Base-by-base conservation (phyloP, 2,113 vertebrate genomes). In the Lophius piscatorius region DNA sequence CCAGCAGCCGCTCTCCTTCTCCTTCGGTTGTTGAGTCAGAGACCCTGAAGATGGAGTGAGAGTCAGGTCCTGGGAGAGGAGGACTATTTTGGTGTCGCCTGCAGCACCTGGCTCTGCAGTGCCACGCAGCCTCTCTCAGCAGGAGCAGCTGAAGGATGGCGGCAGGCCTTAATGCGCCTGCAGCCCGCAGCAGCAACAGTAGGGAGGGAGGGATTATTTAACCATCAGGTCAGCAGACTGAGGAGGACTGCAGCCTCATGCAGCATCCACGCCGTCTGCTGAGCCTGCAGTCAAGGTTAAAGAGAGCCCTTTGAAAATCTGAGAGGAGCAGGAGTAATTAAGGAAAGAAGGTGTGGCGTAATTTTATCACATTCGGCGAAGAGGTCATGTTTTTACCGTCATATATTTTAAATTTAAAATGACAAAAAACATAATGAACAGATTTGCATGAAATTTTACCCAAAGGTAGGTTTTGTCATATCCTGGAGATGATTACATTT, bases 71-170 rank as follows among this genome's bases (percentile, higher is more conserved):
- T 68, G 46, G 41, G 77, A 81, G 73, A 82, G 54, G 74, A 84
- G 70, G 78, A 80, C 83, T 90, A 88, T 90, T 91, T 90, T 70
- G 79, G 83, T 70, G 85, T 86, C 67, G 85, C 89, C 89, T 59
- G 72, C 71, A 84, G 88, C 85, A 83, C 80, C 73, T 84, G 85
- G 88, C 88, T 86, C 81, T 84, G 82, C 81, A 81, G 81, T 78
- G 82, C 79, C 73, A 81, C 63, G 81, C 80, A 74, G 76, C 85
- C 78, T 81, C 84, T 86, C 83, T 67, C 78, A 62, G 75, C 71
- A 75, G 85, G 85, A 84, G 64, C 69, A 34, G 82, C 76, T 90
- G 86, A 89, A 86, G 78, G 84, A 85, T 87, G 84, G 83, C 46
- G 68, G 56, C 85, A 86, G 83, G 87, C 87, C 89, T 75, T 76